phyloP scores from a whole-genome alignment of 2,888 invertebrate genomes.

The Spicauda simplicius region DNA sequence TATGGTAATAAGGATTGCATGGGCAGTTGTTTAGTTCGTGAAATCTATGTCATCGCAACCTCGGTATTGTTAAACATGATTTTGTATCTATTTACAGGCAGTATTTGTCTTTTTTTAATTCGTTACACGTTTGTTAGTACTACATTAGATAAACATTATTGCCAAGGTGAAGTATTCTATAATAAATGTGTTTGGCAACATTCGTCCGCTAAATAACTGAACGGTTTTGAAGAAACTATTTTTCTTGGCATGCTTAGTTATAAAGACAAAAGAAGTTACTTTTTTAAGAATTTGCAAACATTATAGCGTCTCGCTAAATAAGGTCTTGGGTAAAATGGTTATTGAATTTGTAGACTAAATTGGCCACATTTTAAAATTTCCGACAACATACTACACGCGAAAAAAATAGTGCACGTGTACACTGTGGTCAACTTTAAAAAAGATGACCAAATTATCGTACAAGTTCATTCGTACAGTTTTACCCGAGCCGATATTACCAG shows the following conservation, averaged over 20 bases:
- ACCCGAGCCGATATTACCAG: background rate
- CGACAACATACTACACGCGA: no score
- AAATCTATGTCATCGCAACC: conserved; percentile 29
- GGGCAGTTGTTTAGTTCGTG: conserved; percentile 7
- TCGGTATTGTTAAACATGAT: conserved; percentile 27
- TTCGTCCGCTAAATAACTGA: background rate
- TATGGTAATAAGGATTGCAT: conserved; percentile 7
- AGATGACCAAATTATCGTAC: no score
- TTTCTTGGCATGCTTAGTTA: background rate
- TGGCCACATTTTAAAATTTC: no score
- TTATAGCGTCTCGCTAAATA: background rate
- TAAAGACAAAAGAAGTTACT: background rate
- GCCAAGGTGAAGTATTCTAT: conserved; percentile 15
- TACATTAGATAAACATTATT: conserved; percentile 1
- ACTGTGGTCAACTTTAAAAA: no score
- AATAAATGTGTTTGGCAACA: conserved; percentile 7
- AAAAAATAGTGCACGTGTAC: no score
- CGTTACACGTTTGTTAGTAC: conserved; percentile 15
- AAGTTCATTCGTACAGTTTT: no score
- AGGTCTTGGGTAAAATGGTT: background rate
- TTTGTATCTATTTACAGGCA: conserved; percentile 21
- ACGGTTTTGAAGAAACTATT: no score
- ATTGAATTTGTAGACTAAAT: no score
- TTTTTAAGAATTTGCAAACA: background rate
- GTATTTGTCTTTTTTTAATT: conserved; percentile 10